Evolutionary conservation across 2,888 invertebrate species (phyloP).

Genomic region (Pristionchus maxplancki): DNA sequence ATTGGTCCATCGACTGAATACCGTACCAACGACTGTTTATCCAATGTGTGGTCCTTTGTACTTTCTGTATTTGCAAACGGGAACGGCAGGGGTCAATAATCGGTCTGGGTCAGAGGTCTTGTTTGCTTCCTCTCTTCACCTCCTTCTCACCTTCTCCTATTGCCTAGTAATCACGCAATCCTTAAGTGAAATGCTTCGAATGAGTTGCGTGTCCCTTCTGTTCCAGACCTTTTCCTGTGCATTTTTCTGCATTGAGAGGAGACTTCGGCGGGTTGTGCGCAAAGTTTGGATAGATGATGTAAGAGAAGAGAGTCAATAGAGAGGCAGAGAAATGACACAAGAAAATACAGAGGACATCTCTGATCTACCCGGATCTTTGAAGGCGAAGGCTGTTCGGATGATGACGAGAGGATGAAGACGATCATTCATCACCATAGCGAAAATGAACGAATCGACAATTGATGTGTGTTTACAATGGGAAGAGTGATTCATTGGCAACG

Average conservation of each 20-base stretch:
- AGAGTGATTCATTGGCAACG: neutral
- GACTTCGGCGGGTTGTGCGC: neutral
- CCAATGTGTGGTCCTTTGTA: neutral
- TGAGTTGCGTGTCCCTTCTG: neutral
- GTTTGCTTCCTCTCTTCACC: neutral
- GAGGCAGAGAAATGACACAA: neutral
- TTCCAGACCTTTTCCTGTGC: slow-evolving; percentile 21
- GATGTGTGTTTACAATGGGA: slow-evolving; percentile 14
- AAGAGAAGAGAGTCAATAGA: slow-evolving; percentile 25
- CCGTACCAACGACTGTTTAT: neutral
- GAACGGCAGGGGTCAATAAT: neutral
- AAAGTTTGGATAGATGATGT: slow-evolving; percentile 39
- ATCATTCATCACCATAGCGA: neutral
- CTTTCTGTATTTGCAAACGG: neutral
- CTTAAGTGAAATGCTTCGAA: neutral
- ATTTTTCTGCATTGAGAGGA: slow-evolving; percentile 8
- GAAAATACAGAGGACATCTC: neutral
- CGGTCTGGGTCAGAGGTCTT: neutral
- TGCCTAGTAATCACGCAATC: neutral
- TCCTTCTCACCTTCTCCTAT: neutral
- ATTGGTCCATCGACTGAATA: neutral
- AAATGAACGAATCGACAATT: neutral
- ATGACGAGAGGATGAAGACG: neutral
- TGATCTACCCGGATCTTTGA: neutral
- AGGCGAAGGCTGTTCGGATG: neutral